phyloP scores from a whole-genome alignment of 2,113 vertebrate genomes.

The Stigmatopora argus region DNA sequence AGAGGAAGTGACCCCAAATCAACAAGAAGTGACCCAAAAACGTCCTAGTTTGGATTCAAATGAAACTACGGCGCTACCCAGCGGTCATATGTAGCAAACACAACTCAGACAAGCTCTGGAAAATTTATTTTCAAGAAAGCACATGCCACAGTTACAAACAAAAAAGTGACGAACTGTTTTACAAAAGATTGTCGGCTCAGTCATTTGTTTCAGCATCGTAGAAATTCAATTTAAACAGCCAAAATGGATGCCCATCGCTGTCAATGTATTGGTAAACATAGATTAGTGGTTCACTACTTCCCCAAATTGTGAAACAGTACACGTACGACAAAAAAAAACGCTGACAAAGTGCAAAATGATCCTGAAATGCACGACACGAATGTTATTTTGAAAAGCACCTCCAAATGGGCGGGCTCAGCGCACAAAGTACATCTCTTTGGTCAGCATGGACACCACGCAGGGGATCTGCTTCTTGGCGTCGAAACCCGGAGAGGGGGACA shows the following conservation, averaged over 20 bases:
- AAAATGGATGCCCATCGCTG: background rate
- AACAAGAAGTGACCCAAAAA: too few species aligned
- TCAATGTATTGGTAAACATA: background rate
- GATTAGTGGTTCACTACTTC: background rate
- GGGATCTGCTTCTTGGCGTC: conserved; percentile 93
- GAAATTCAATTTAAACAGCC: too few species aligned
- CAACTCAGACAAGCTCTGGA: too few species aligned
- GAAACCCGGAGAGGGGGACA: conserved; percentile 70
- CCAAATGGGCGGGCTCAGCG: conserved; percentile 24
- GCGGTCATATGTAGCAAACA: too few species aligned
- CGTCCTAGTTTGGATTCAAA: too few species aligned
- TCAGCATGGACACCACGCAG: conserved; percentile 93
- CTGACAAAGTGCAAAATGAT: background rate
- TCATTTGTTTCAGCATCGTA: too few species aligned
- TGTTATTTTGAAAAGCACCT: background rate
- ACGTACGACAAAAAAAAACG: background rate
- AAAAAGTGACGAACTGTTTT: too few species aligned
- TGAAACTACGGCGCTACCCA: too few species aligned
- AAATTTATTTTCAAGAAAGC: too few species aligned
- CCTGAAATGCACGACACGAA: background rate
- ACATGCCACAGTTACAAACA: too few species aligned
- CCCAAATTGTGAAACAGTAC: conserved; percentile 6
- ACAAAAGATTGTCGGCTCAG: too few species aligned
- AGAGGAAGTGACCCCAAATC: too few species aligned
- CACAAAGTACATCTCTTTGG: conserved; percentile 89